Evolutionary conservation across 2,888 invertebrate genomes (phyloP), one percentile per base, ranked within the genome.

Genomic region (Caenorhabditis japonica): DNA sequence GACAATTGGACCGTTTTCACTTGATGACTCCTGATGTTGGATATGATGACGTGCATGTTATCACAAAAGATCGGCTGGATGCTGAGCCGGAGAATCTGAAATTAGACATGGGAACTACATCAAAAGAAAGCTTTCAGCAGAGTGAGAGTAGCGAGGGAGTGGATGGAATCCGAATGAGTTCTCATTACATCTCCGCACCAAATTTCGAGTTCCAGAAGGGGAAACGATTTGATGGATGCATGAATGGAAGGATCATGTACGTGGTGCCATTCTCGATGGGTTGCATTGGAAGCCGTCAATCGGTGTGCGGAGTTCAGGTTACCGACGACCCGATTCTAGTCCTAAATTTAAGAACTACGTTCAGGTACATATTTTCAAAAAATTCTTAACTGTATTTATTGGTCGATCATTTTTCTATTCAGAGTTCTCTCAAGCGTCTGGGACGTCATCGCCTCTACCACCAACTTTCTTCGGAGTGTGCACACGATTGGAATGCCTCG

Each of bases 241-340:
- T 84, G 84, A 53, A 51, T 4, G 84, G 89, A 86, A 92, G 96
- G 68, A 97, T 95, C 0, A 96, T 97, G 96, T 97, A 94, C 89
- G 93, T 97, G 77, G 93, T 97, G 58, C 97, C 97, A 21, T 97
- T 95, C 90, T 94, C 94, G 75, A 97, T 99, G 97, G 97, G 97
- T 2, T 96, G 97, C 0, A 92, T 97, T 7, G 94, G 94, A 0
- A 95, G 95, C 0, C 93, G 94, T 0, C 90, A 96, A 3, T 93
- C 96, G 15, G 96, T 97, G 90, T 94, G 96, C 85, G 97, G 96
- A 17, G 92, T 97, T 56, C 93, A 97, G 89, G 89, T 97, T 64
- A 97, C 97, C 0, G 97, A 97, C 88, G 76, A 75, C 39, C 92
- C 95, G 23, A 34, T 72, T 2, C 30, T 97, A 7, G 97, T 94